Evolutionary conservation across 2,797 vertebrate species (phyloP).

Genomic region (Peromyscus nudipes): DNA sequence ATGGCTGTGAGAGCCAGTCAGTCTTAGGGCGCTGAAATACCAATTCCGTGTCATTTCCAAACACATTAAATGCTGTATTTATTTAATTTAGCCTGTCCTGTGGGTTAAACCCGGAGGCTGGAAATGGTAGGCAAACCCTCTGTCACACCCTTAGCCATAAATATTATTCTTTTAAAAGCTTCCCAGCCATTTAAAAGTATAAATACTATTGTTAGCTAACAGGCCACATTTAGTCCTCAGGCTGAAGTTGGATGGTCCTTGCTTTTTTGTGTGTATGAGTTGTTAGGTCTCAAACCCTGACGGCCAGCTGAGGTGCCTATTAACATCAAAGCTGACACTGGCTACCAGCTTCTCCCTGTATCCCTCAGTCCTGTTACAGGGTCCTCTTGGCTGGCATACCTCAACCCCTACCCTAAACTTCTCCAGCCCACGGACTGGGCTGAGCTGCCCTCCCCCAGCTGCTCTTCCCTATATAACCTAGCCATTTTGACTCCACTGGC

Average conservation of each 20-base stretch:
- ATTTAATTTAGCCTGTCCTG: not conserved
- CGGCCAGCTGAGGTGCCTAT: not conserved
- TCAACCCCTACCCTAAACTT: not conserved
- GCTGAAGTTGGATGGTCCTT: not conserved
- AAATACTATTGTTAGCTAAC: conserved; percentile 37
- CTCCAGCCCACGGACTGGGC: not conserved
- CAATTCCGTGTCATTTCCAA: conserved; percentile 40
- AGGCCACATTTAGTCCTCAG: not conserved
- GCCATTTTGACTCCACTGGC: not conserved
- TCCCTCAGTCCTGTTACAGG: not conserved
- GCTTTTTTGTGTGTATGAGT: not conserved
- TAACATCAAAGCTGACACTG: not conserved
- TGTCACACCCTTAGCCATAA: not conserved
- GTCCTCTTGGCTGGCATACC: not conserved
- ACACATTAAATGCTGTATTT: not conserved
- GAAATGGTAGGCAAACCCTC: not conserved
- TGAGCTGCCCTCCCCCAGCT: not conserved
- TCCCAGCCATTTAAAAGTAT: conserved; percentile 34
- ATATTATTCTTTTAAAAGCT: conserved; percentile 26
- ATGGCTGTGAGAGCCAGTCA: not conserved
- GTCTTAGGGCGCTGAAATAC: conserved; percentile 43
- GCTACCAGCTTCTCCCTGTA: too few species aligned
- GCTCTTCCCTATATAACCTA: not conserved
- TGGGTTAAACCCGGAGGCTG: not conserved
- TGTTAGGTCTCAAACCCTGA: not conserved